Evolutionary conservation across 2,113 vertebrate genomes (phyloP).

Genomic region (Platysternon megacephalum): DNA sequence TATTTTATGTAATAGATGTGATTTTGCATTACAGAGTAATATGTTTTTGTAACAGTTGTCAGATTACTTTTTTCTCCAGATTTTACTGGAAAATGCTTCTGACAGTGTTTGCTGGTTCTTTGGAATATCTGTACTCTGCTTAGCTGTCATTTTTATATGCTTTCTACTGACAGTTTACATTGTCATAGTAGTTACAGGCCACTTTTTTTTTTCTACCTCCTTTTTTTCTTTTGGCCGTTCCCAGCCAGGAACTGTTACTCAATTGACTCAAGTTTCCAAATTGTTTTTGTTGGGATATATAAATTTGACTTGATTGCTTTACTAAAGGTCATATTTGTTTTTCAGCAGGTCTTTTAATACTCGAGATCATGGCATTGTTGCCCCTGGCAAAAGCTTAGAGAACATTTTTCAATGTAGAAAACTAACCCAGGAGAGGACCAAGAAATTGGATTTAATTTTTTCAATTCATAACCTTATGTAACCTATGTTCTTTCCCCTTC

Average conservation of each 20-base stretch:
- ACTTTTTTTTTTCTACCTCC: background rate
- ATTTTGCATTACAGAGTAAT: background rate
- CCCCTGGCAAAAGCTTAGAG: background rate
- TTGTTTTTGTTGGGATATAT: background rate
- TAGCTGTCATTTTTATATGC: background rate
- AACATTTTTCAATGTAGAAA: background rate
- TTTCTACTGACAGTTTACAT: background rate
- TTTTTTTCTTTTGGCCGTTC: background rate
- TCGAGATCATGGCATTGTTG: background rate
- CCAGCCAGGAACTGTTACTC: background rate
- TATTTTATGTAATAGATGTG: background rate
- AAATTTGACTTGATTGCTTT: background rate
- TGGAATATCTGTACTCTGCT: background rate
- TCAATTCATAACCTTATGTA: background rate
- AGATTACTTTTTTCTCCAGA: background rate
- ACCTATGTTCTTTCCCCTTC: background rate
- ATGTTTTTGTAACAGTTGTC: background rate
- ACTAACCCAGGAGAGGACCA: background rate
- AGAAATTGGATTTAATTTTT: slow-evolving; percentile 39
- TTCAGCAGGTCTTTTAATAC: background rate
- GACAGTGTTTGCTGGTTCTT: background rate
- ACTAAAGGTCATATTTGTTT: slow-evolving; percentile 22
- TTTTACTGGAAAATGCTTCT: slow-evolving; percentile 15
- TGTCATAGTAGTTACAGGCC: background rate
- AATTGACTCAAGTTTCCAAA: background rate